These are phyloP conservation scores for Zaprionus nigranus DNA, from an alignment of 1,140 invertebrate species.

Conservation along the genomic window DNA sequence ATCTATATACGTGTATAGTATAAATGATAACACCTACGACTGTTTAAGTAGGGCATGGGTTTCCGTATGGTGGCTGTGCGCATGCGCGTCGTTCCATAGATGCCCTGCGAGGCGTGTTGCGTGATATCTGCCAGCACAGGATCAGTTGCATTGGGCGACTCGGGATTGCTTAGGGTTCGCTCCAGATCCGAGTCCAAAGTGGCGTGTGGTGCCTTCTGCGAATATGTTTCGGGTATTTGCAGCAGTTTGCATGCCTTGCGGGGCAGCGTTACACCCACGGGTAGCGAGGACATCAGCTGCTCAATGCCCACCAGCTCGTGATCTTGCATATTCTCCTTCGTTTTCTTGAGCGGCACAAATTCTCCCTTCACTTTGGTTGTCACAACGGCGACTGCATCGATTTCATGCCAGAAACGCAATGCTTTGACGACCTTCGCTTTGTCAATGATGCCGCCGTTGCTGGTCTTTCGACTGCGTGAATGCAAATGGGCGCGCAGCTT, in stretches of 20 bases:
- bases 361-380: slow-evolving; percentile 66
- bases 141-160: slow-evolving; percentile 30
- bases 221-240: slow-evolving; percentile 75
- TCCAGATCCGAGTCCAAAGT: slow-evolving; percentile 63
- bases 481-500: slow-evolving; percentile 75
- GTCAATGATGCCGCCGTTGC: slow-evolving; percentile 34
- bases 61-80: slow-evolving; percentile 78
- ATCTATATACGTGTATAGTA: background rate
- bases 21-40: slow-evolving; percentile 67
- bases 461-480: slow-evolving; percentile 50
- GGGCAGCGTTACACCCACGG: slow-evolving; percentile 62
- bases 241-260: slow-evolving; percentile 77
- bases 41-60: slow-evolving; percentile 80
- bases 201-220: slow-evolving; percentile 44
- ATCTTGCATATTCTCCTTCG: slow-evolving; percentile 23
- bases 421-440: slow-evolving; percentile 61
- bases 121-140: slow-evolving; percentile 61
- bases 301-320: slow-evolving; percentile 63
- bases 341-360: slow-evolving; percentile 56
- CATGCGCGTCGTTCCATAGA: slow-evolving; percentile 79
- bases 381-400: slow-evolving; percentile 64
- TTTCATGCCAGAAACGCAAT: slow-evolving; percentile 58
- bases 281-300: slow-evolving; percentile 69
- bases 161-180: slow-evolving; percentile 10
- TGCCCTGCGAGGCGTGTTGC: slow-evolving; percentile 59